Conservation (phyloP, 2,113 vertebrate species). For the Megaleporinus macrocephalus region DNA sequence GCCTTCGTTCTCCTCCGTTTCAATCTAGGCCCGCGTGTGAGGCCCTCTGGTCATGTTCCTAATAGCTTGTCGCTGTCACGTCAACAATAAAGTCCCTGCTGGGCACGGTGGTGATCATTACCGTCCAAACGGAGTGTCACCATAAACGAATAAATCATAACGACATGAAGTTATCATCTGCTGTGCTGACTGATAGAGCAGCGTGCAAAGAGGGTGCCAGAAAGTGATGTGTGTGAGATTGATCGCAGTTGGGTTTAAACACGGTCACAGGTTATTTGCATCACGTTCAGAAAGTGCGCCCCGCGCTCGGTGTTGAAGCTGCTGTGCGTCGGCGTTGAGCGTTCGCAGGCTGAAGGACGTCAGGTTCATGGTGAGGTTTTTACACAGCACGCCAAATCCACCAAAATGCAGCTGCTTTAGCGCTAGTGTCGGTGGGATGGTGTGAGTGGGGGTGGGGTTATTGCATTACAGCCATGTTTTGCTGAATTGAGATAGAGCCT, state of each 20-base stretch:
- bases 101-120: conserved; percentile 28
- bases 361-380: not conserved
- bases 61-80: conserved; percentile 37
- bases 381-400: not conserved
- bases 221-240: not conserved
- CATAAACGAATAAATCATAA: conserved; percentile 41
- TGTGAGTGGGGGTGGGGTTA: not conserved
- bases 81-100: conserved; percentile 36
- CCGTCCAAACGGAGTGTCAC: not conserved
- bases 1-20: not conserved
- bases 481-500: conserved; percentile 61
- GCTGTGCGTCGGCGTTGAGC: not conserved
- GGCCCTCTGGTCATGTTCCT: conserved; percentile 32
- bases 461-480: conserved; percentile 61
- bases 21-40: not conserved
- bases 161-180: conserved; percentile 8
- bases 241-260: not conserved
- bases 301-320: not conserved
- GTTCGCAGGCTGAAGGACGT: not conserved
- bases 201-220: not conserved
- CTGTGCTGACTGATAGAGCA: not conserved
- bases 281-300: not conserved
- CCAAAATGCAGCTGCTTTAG: not conserved
- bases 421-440: too few species aligned
- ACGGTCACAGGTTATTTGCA: not conserved